Evolutionary conservation across 2,113 vertebrate genomes (phyloP), one percentile per base, ranked within the genome.

Genomic region (Brienomyrus longianalis): DNA sequence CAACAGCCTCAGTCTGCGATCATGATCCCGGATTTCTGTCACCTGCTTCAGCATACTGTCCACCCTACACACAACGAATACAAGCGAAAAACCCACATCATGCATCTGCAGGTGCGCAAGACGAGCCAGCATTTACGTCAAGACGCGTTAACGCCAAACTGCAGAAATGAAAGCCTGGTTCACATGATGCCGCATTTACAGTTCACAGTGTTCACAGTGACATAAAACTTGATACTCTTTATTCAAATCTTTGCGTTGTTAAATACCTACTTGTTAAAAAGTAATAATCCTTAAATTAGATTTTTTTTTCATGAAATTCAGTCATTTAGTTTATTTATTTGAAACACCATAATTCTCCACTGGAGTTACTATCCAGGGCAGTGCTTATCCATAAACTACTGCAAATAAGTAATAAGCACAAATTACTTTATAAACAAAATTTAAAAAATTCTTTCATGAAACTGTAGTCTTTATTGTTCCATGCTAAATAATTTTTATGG

Each of bases 31-130:
- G 74, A 70, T 92, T 47, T 90, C 94, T 87, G 90, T 62, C 89
- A 94, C 21, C 2, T 92, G 93, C 92, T 97, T 97, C 85, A 97
- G 13, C 0, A 95, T 94, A 0, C 85, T 92, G 74, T 97, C 97
- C 87, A 97, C 95, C 91, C 97, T 97, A 83, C 74, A 56, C 39
- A 88, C 15, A 90, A 39, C 17, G 3, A 8, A 88, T 1, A 62
- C 43, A 70, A 59, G 39, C 1, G 7, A 84, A 11, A 84, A 39
- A 19, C 17, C 39, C 35, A 83, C 21, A 48, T 47, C 45, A 48
- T 48, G 45, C 39, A n/a, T 84, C 83, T 47, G 19, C 45, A 84
- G 45, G 83, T 48, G 45, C 43, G 13, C 74, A 43, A 80, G 31
- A 35, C 5, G 13, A 80, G 74, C 74, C 35, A 11, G 35, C 35